Evolutionary conservation across 2,888 invertebrate species (phyloP), one percentile per base, ranked within the genome.

Genomic region (Papilio demoleus): DNA sequence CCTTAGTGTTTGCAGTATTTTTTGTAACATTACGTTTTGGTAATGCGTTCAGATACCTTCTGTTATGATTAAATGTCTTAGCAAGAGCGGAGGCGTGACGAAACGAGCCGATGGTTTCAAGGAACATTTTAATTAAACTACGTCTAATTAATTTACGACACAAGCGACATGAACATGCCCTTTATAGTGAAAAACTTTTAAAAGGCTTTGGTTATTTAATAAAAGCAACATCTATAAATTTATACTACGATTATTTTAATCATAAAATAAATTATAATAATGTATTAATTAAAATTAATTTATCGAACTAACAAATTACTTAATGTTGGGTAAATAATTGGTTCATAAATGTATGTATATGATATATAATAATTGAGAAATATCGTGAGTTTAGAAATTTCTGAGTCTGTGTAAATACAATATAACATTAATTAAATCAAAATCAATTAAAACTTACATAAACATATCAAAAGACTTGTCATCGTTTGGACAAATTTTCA

Each of bases 21-120:
- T 83, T 81, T 77, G 74, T 78, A 77, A 19, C 72, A 72, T 76
- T 78, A 79, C 77, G 79, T 76, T 74, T 67, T 72, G 73, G 76
- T 76, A 77, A 77, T 74, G 72, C 73, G 66, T 69, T 68, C 38
- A 70, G 73, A 74, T 76, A 75, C 75, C 75, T 76, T 75, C 70
- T 76, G 80, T 80, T 85, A 85, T 87, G 81, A 84, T 79, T 75
- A 81, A 85, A 86, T 81, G 82, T 81, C 79, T 81, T 78, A 74
- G 73, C 75, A 77, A 79, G 82, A 78, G 78, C 69, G 73, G 75
- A 74, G 76, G 78, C 84, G 81, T 81, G 81, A 81, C 85, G 79
- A 80, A 83, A 73, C 73, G 73, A 75, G 73, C 78, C 79, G 59
- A 78, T 74, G 76, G 78, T 73, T 76, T 65, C 75, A 76, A 72